phyloP scores from a whole-genome alignment of 2,888 invertebrate genomes.

The Hydriomena furcata region DNA sequence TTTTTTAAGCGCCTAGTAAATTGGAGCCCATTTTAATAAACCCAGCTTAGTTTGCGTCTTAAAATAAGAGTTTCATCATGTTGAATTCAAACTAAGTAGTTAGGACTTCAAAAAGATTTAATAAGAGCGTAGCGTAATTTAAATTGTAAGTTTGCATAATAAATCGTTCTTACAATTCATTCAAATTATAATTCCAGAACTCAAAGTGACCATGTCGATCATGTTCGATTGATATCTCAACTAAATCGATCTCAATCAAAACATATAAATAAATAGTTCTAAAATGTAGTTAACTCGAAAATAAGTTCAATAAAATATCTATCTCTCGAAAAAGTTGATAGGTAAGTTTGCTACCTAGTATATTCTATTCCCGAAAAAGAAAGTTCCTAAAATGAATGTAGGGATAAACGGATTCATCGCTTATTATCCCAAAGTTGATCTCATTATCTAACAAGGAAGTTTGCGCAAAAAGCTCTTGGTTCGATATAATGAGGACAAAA shows the following conservation, averaged over 20 bases:
- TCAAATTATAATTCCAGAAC: no score
- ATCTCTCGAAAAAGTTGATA: no score
- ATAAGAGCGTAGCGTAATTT: background rate
- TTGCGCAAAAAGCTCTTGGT: conserved; percentile 17
- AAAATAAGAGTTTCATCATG: conserved; percentile 4
- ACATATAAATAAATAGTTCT: no score
- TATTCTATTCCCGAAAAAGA: no score
- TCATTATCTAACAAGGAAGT: conserved; percentile 20
- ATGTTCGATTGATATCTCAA: no score
- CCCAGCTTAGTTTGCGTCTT: conserved; percentile 15
- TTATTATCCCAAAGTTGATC: conserved; percentile 19
- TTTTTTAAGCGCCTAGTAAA: conserved; percentile 25
- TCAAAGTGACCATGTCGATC: no score
- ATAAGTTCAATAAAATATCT: no score
- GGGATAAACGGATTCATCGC: conserved; percentile 2
- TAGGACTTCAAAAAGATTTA: background rate
- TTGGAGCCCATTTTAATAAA: conserved; percentile 28
- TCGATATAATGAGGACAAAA: conserved; percentile 27
- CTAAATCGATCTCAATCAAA: no score
- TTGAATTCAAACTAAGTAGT: conserved; percentile 4
- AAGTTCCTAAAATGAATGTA: background rate
- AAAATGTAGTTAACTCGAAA: no score
- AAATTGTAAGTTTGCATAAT: background rate
- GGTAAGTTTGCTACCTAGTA: no score
- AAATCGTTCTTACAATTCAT: no score